These are phyloP conservation scores for Zygaena filipendulae DNA, from an alignment of 2,888 invertebrate genomes.

Conservation along the genomic window DNA sequence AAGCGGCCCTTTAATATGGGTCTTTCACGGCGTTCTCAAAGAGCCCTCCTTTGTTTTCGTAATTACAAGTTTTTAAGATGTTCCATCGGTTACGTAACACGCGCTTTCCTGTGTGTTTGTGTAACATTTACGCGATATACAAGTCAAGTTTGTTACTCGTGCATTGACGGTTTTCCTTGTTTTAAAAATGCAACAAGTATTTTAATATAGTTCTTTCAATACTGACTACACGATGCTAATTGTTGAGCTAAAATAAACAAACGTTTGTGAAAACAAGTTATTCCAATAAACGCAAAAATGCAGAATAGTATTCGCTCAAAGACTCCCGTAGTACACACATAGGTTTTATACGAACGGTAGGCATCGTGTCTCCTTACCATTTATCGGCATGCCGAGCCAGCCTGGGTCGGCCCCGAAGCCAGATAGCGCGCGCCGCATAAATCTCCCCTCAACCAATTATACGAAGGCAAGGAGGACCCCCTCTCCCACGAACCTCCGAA, in stretches of 20 bases:
- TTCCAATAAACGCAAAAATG: too few relatives aligned
- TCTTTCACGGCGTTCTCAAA: slow-evolving; percentile 31
- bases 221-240: too few relatives aligned
- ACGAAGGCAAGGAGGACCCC: slow-evolving; percentile 28
- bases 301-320: too few relatives aligned
- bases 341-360: slow-evolving; percentile 20
- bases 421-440: slow-evolving; percentile 40
- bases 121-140: too few relatives aligned
- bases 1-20: slow-evolving; percentile 51
- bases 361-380: slow-evolving; percentile 20
- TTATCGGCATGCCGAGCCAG: slow-evolving; percentile 25
- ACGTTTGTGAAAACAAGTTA: too few relatives aligned
- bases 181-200: too few relatives aligned
- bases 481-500: slow-evolving; percentile 37
- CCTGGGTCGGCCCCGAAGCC: slow-evolving; percentile 25
- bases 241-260: too few relatives aligned
- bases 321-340: too few relatives aligned
- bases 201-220: too few relatives aligned
- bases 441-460: slow-evolving; percentile 51
- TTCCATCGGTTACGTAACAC: slow-evolving; percentile 25
- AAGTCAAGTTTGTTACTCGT: too few relatives aligned
- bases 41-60: slow-evolving; percentile 36
- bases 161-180: too few relatives aligned
- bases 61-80: slow-evolving; percentile 30
- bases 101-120: slow-evolving; percentile 16